A percentile compares a stretch with the other conserved stretches of the same genome.
Conservation (phyloP, 1,140 invertebrate species). For the Leptonema lineaticorne region DNA sequence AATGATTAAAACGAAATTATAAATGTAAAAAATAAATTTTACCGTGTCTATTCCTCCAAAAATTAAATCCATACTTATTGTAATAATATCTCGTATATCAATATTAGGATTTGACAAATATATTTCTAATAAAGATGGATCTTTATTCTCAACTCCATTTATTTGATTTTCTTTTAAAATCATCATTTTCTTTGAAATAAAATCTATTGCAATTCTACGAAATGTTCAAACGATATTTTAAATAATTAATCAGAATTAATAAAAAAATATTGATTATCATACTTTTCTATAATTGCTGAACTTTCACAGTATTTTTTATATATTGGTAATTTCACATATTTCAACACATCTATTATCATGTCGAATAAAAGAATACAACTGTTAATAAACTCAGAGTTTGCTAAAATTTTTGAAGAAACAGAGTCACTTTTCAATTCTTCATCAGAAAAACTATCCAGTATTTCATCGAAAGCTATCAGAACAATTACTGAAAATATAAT, state of each 20-base stretch:
- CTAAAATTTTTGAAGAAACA: slow-evolving; percentile 66
- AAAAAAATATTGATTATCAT: slow-evolving; percentile 41
- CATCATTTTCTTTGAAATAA: slow-evolving; percentile 62
- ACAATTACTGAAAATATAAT: slow-evolving; percentile 71
- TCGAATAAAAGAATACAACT: not conserved
- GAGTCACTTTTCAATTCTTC: slow-evolving; percentile 61
- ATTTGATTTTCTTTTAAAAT: slow-evolving; percentile 50
- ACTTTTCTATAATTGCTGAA: slow-evolving; percentile 77
- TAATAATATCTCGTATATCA: slow-evolving; percentile 76
- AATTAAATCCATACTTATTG: slow-evolving; percentile 79
- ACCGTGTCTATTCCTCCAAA: slow-evolving; percentile 87
- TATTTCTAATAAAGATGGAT: slow-evolving; percentile 60
- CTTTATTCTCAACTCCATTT: slow-evolving; percentile 40
- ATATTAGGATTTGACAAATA: slow-evolving; percentile 68
- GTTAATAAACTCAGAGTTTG: slow-evolving; percentile 72
- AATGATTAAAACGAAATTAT: too few relatives aligned
- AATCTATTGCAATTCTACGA: slow-evolving; percentile 67
- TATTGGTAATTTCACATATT: slow-evolving; percentile 65
- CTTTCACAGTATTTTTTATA: slow-evolving; percentile 70
- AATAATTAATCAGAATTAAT: too few relatives aligned
- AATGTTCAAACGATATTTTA: too few relatives aligned
- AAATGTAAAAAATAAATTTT: slow-evolving; percentile 44
- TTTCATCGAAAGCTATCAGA: slow-evolving; percentile 66
- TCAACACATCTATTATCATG: not conserved
- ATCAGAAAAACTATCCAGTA: slow-evolving; percentile 64